Percentiles rank a stretch among this genome's conserved stretches.
Conservation (phyloP, 2,113 vertebrate species). For the Caranx ignobilis region DNA sequence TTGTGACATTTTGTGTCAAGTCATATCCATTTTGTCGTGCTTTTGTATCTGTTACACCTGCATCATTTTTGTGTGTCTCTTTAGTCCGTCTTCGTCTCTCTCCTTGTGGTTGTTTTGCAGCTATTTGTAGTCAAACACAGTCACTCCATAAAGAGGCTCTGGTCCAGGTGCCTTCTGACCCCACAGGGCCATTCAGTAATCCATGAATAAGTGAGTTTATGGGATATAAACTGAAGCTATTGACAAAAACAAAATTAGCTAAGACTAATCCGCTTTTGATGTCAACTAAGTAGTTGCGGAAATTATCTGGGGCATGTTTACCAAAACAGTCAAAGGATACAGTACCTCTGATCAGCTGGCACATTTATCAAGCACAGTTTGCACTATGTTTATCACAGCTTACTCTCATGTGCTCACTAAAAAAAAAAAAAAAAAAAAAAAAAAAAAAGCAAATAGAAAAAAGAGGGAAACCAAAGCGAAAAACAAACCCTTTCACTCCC, state of each 20-base stretch:
- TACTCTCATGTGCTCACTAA: constrained; percentile 16
- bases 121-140: not conserved
- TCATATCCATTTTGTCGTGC: not conserved
- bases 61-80: not conserved
- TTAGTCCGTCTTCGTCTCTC: not conserved
- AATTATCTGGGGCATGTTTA: constrained; percentile 41
- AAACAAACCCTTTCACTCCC: constrained; percentile 45
- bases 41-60: not conserved
- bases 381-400: constrained; percentile 41
- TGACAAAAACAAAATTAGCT: constrained; percentile 32
- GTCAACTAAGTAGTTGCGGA: constrained; percentile 37
- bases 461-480: constrained; percentile 14
- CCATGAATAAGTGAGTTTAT: constrained; percentile 1
- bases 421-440: not conserved
- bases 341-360: constrained; percentile 13
- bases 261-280: constrained; percentile 43
- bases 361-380: constrained; percentile 5
- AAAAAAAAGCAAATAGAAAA: constrained; percentile 2
- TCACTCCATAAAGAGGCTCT: not conserved
- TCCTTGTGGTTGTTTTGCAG: not conserved
- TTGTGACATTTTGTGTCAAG: no score
- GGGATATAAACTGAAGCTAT: constrained; percentile 8
- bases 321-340: constrained; percentile 27
- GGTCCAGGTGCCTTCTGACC: not conserved
- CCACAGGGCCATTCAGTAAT: constrained; percentile 7